Percentiles rank a stretch among this genome's conserved stretches.
These are phyloP conservation scores for Tachina fera DNA, from an alignment of 2,888 invertebrate species.

Conservation along the genomic window DNA sequence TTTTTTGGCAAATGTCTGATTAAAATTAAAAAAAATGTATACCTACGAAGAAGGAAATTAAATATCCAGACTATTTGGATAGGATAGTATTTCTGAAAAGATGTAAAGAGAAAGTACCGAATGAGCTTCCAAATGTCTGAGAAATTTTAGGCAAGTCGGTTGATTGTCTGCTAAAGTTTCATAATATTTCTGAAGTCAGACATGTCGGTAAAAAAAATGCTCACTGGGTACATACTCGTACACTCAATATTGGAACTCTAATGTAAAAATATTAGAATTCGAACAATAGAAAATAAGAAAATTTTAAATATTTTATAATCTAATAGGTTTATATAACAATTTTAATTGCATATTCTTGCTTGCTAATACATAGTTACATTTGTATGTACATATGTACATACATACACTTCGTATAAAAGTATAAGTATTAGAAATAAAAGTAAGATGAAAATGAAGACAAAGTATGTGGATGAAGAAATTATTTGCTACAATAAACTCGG, in stretches of 20 bases:
- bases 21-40: no score
- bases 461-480: constrained; percentile 72
- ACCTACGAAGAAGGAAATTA: no score
- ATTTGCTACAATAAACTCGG: constrained; percentile 74
- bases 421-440: constrained; percentile 37
- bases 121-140: no score
- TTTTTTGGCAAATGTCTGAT: no score
- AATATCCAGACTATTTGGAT: no score
- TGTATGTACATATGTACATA: neutral
- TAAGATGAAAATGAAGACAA: constrained; percentile 56
- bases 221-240: neutral
- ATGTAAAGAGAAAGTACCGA: no score
- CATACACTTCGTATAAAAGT: neutral
- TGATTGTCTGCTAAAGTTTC: no score
- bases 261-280: constrained; percentile 44
- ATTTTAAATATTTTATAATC: constrained; percentile 66
- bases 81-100: no score
- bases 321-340: constrained; percentile 69
- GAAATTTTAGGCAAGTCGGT: no score
- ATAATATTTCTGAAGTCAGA: no score
- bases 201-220: no score
- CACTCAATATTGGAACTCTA: neutral
- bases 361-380: constrained; percentile 11
- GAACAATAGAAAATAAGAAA: constrained; percentile 47
- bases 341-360: constrained; percentile 73